Evolutionary conservation across 2,113 vertebrate genomes (phyloP).

Genomic region (Salminus brasiliensis): DNA sequence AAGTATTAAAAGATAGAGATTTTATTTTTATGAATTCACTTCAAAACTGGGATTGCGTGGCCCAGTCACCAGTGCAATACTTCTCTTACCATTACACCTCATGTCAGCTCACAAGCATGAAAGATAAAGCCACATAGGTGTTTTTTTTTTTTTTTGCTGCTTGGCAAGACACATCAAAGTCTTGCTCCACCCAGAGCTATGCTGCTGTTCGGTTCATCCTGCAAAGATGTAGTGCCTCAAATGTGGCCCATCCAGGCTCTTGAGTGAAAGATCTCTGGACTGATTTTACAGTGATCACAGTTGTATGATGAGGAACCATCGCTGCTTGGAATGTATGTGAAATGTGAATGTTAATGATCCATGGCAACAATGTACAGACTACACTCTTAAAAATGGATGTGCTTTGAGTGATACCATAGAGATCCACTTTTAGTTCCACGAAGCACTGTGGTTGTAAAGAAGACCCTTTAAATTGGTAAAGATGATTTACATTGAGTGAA

Average conservation of each 20-base stretch:
- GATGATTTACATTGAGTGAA: no score
- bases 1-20: slow-evolving; percentile 41
- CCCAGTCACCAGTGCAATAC: slow-evolving; percentile 59
- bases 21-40: slow-evolving; percentile 50
- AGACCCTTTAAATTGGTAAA: no score
- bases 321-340: slow-evolving; percentile 36
- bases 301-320: slow-evolving; percentile 2
- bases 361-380: slow-evolving; percentile 33
- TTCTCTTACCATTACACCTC: slow-evolving; percentile 38
- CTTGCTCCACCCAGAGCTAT: slow-evolving; percentile 13
- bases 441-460: no score
- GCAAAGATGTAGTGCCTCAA: slow-evolving; percentile 17
- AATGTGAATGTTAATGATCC: slow-evolving; percentile 46
- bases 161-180: slow-evolving; percentile 24
- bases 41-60: slow-evolving; percentile 36
- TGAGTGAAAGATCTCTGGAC: background rate
- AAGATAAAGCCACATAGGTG: slow-evolving; percentile 46
- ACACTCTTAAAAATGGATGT: no score
- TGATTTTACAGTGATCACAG: background rate
- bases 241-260: background rate
- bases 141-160: slow-evolving; percentile 35
- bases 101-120: slow-evolving; percentile 64
- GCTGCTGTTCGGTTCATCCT: slow-evolving; percentile 34
- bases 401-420: no score
- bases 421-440: no score